These are phyloP conservation scores for Heptranchias perlo DNA, from an alignment of 2,113 vertebrate genomes.

Conservation along the genomic window DNA sequence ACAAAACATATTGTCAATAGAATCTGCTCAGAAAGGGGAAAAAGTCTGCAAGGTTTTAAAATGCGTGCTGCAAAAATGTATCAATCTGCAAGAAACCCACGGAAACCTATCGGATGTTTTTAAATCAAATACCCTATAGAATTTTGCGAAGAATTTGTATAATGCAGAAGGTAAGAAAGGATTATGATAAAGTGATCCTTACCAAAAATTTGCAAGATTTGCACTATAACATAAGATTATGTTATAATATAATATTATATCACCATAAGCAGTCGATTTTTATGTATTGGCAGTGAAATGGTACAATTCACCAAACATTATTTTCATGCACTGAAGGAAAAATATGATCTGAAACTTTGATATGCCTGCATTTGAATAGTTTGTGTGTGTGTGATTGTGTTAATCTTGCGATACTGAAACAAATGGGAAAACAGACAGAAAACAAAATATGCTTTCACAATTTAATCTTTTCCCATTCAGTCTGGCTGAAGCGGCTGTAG, in stretches of 20 bases:
- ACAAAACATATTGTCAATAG: not conserved
- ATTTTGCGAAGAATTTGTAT: not conserved
- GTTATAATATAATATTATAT: not conserved
- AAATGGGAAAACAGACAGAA: not conserved
- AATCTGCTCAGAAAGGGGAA: not conserved
- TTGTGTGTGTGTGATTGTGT: too few relatives aligned
- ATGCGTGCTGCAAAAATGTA: not conserved
- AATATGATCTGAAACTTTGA: not conserved
- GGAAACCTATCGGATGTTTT: not conserved
- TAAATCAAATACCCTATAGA: not conserved
- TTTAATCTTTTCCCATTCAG: not conserved
- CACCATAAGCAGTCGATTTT: not conserved
- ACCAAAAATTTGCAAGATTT: not conserved
- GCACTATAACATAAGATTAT: not conserved
- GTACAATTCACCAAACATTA: not conserved
- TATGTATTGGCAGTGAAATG: not conserved
- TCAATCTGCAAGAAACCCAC: not conserved
- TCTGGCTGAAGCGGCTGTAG: not conserved
- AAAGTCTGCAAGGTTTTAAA: not conserved
- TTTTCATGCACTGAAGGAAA: not conserved
- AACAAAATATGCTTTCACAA: not conserved
- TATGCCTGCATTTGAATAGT: too few relatives aligned
- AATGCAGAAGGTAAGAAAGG: not conserved
- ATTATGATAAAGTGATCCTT: not conserved
- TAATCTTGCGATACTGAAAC: not conserved